A percentile compares a stretch with the other conserved stretches of the same genome.
Evolutionary conservation across 2,797 vertebrate species (phyloP).

Genomic region (Zenarchopterus dispar): DNA sequence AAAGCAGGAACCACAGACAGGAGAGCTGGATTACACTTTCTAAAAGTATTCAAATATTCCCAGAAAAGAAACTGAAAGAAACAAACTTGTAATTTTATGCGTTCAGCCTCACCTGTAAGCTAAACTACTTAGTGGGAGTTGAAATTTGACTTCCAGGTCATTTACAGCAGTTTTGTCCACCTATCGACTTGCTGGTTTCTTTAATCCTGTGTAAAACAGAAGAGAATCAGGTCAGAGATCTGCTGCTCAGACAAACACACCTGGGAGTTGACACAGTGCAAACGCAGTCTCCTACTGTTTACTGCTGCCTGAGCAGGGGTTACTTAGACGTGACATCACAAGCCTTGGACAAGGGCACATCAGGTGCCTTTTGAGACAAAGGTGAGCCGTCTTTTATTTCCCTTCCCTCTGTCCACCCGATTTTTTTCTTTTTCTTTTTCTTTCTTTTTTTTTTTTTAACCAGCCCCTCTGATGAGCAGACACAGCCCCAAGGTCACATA

Average conservation of each 20-base stretch:
- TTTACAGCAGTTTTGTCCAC: constrained; percentile 4
- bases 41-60: too few species aligned
- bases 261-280: constrained; percentile 35
- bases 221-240: constrained; percentile 35
- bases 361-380: constrained; percentile 29
- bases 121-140: background rate
- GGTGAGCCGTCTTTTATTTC: constrained; percentile 18
- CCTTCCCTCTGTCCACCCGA: background rate
- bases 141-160: constrained; percentile 11
- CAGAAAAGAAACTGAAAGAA: too few species aligned
- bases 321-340: constrained; percentile 34
- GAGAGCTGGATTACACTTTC: too few species aligned
- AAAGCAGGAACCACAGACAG: too few species aligned
- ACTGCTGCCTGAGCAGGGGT: constrained; percentile 48
- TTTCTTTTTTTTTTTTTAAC: constrained; percentile 1
- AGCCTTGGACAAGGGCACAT: constrained; percentile 56
- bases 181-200: too few species aligned
- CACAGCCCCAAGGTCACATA: constrained; percentile 69
- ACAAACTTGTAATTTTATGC: too few species aligned
- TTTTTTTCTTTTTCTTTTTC: too few species aligned
- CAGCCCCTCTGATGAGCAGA: constrained; percentile 37
- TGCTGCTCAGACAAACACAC: constrained; percentile 34
- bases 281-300: constrained; percentile 36
- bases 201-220: constrained; percentile 2
- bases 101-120: background rate